Evolutionary conservation across 2,888 invertebrate genomes (phyloP), one percentile per base, ranked within the genome.

Genomic region (Meteorus colon): DNA sequence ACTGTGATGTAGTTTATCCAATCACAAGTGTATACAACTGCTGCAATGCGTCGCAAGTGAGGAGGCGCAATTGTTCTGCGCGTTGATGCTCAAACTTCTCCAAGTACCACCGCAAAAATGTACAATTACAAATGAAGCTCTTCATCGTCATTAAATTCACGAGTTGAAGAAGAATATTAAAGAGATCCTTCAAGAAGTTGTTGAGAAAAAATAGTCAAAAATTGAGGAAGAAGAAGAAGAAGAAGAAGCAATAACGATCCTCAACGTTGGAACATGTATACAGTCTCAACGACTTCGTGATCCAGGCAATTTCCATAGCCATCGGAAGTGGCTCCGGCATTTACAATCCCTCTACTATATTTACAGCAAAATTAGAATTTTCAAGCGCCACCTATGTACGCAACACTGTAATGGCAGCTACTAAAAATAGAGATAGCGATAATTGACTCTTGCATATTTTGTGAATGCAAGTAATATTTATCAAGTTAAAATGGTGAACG

Each of bases 391-490:
- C n/a, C 27, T 48, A 51, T 68, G 48, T 29, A 48, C 14, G 10
- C 24, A 67, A 48, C 67, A 45, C 12, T 45, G 27, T 27, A 68
- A 68, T 68, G 27, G 29, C 27, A 29, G 29, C 41, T 29, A 29
- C n/a, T 45, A 41, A 16, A 31, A 68, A 29, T n/a, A 29, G 24
- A 48, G 37, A 41, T 45, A 29, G 48, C 48, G 45, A 68, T 68
- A 68, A 68, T 51, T 68, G 67, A n/a, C 45, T n/a, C 48, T 10
- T 68, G 68, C 68, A 68, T 68, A 68, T 68, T 68, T 68, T 27
- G 41, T 68, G 27, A n/a, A 66, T 66, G 1, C 31, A 68, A 19
- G 10, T 16, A 62, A 31, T 62, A 31, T 29, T 62, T 16, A 62
- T 62, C 10, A 31, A 29, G 14, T 31, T 31, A 27, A 12, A 24